Base-by-base conservation (phyloP, 2,888 invertebrate genomes). In the Sipunculus nudus region DNA sequence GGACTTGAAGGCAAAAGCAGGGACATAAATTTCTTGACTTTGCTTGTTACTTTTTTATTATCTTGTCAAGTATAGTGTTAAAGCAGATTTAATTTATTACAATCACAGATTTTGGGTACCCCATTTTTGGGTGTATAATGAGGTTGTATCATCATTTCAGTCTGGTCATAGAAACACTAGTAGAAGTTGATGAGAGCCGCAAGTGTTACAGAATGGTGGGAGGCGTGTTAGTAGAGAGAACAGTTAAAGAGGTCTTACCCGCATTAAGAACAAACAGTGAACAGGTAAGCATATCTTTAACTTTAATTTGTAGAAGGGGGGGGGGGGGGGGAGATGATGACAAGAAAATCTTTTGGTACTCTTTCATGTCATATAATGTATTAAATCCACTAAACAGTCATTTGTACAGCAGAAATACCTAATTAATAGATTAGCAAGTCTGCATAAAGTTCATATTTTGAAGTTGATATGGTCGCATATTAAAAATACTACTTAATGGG, bases 121-220 rank as follows among this genome's bases (percentile, higher is more conserved):
- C 10, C 10, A n/a, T 16, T 19, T 10, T 21, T 43, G 45, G 21
- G 10, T 21, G 10, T 21, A 43, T 16, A 43, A 38, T 13, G 10
- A 43, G 10, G 45, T 10, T 13, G 10, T 43, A 43, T 16, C 10
- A 16, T 16, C 21, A 47, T 65, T 69, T 32, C 70, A 97, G 96
- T 84, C 90, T 96, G 83, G 97, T 98, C 59, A 92, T 96, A 72
- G 96, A 96, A 77, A 94, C 96, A 16, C 86, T 98, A 63, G 90
- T 92, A 80, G 90, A 90, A 61, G 92, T 95, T 25, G 92, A 93
- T 78, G 89, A 88, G 16, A 88, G 89, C 53, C 89, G 96, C 71
- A 94, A 92, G 66, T 97, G 97, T 84, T 97, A 92, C 84, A 89
- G 96, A 77, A 89, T 96, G 87, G 90, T 97, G 67, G 96, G 96